Evolutionary conservation across 2,797 vertebrate genomes (phyloP).

Genomic region (Sternarchorhynchus goeldii): DNA sequence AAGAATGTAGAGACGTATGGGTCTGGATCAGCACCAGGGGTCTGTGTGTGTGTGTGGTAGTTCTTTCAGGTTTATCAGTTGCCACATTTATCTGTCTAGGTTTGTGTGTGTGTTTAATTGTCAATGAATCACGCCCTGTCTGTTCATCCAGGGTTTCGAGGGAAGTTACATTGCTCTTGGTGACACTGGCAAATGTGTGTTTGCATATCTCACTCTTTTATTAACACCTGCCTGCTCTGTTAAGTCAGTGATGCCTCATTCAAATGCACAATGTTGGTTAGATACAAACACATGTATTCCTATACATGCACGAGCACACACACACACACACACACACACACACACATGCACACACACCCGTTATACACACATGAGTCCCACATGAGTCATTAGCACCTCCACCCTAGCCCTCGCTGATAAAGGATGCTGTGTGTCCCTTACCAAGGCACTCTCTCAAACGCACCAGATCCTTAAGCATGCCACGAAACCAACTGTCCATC

Average conservation of each 20-base stretch:
- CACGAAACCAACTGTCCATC: constrained; percentile 44
- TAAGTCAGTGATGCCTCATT: background rate
- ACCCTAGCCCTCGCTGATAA: background rate
- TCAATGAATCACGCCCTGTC: constrained; percentile 65
- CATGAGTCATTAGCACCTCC: constrained; percentile 32
- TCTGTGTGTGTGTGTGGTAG: constrained; percentile 28
- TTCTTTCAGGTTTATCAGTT: too few relatives aligned
- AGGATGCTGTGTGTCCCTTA: background rate
- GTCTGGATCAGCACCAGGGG: background rate
- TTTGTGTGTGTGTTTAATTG: constrained; percentile 57
- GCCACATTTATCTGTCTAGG: too few relatives aligned
- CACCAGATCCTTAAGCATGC: constrained; percentile 22
- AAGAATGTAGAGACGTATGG: constrained; percentile 38
- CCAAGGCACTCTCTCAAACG: constrained; percentile 14
- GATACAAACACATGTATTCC: background rate
- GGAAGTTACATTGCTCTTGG: constrained; percentile 61
- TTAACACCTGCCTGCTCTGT: constrained; percentile 19
- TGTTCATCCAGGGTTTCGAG: constrained; percentile 59
- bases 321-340: background rate
- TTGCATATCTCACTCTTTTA: constrained; percentile 15
- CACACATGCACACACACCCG: background rate
- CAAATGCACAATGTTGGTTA: background rate
- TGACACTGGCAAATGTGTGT: constrained; percentile 40
- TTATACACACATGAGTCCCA: background rate
- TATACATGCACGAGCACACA: background rate